Conservation (phyloP, 1,140 invertebrate species). For the Ceratitis capitata region DNA sequence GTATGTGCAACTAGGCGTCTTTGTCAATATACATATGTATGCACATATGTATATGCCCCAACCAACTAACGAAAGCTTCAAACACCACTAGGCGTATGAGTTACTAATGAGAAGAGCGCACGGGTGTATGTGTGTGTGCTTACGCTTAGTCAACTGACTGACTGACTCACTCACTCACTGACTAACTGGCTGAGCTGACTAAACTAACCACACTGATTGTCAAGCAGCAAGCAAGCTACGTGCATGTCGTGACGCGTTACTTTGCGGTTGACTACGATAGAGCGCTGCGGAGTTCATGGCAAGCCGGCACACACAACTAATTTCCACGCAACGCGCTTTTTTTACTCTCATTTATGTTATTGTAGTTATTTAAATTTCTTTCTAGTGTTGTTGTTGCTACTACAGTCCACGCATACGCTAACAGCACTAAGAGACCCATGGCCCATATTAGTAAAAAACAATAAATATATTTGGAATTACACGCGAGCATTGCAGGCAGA, state of each 20-base stretch:
- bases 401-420: neutral
- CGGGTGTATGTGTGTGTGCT: neutral
- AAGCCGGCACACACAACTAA: slow-evolving; percentile 22
- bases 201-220: neutral
- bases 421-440: slow-evolving; percentile 41
- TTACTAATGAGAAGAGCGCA: slow-evolving; percentile 32
- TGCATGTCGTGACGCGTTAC: neutral
- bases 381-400: neutral
- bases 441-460: slow-evolving; percentile 58
- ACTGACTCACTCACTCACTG: neutral
- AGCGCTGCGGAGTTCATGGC: neutral
- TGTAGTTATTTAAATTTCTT: slow-evolving; percentile 23
- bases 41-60: too few relatives aligned
- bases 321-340: neutral
- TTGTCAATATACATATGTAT: neutral
- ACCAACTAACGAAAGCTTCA: neutral
- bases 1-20: neutral
- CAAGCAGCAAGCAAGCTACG: neutral
- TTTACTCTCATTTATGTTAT: neutral
- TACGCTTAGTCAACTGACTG: neutral
- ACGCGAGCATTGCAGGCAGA: slow-evolving; percentile 51
- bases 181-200: neutral
- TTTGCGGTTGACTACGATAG: neutral
- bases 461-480: slow-evolving; percentile 60
- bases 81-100: slow-evolving; percentile 18